These are phyloP conservation scores for Beris morrisii DNA, from an alignment of 2,888 invertebrate species.

Conservation along the genomic window DNA sequence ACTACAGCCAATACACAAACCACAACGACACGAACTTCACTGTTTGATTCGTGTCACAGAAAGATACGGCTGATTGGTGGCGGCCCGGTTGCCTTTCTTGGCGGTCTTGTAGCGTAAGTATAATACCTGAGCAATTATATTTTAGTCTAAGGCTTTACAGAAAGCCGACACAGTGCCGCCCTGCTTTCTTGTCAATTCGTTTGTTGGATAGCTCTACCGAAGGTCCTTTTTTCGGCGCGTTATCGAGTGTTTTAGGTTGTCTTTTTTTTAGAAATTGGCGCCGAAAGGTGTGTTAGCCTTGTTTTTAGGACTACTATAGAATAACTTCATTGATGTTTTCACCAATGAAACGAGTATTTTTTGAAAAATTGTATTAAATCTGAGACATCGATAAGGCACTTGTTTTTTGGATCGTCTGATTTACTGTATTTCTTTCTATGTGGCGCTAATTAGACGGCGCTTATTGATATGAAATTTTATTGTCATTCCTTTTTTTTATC, in stretches of 20 bases:
- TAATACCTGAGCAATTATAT: neutral
- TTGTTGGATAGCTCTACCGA: neutral
- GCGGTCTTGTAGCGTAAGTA: slow-evolving; percentile 74
- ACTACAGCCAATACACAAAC: slow-evolving; percentile 43
- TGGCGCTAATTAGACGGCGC: no score
- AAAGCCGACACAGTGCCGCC: neutral
- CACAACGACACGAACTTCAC: slow-evolving; percentile 63
- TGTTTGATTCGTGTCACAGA: slow-evolving; percentile 73
- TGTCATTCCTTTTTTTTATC: no score
- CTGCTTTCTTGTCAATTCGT: neutral
- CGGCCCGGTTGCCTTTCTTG: slow-evolving; percentile 66
- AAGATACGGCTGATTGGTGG: slow-evolving; percentile 72
- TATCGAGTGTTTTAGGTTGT: neutral
- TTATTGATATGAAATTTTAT: no score
- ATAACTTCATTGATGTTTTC: no score
- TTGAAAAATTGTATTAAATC: no score
- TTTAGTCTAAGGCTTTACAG: neutral
- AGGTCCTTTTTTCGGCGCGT: neutral
- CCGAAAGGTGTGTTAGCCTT: no score
- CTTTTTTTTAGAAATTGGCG: no score
- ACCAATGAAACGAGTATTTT: no score
- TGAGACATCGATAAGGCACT: no score
- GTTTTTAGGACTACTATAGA: no score
- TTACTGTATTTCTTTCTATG: no score
- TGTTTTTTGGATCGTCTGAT: no score